Base-by-base conservation (phyloP, 2,113 vertebrate genomes). In the Petromus typicus region DNA sequence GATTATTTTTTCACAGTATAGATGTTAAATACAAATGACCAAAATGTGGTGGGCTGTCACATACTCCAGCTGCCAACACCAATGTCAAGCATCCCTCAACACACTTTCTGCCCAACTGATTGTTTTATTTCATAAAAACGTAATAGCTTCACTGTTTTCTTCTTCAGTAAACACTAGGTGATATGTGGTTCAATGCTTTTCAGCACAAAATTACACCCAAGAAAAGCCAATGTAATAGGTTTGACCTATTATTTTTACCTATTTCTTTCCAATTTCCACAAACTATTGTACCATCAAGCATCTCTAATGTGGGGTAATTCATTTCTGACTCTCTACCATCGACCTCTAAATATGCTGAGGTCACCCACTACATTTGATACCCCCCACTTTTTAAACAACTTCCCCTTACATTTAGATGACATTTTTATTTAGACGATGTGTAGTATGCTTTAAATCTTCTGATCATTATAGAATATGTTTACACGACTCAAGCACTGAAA, bases 201-300 rank as follows among this genome's bases (percentile, higher is more conserved):
- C 79, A 96, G 86, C 43, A 96, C 57, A 96, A 94, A 97, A 98
- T 97, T 96, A 97, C 90, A 69, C 93, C 0, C 3, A 96, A 97
- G 80, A 34, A 97, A 97, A 94, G 92, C 83, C 91, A 95, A 27
- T 76, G 95, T 97, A 98, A 97, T 5, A 97, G 95, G 54, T 82
- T 98, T 97, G 93, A 95, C 91, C 96, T 91, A 93, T 96, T 98
- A 94, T 97, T 96, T 96, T 97, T 89, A 97, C 80, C 86, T 94
- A 93, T 96, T 98, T 98, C 96, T 93, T 97, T 96, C 84, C 96
- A 97, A 73, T 97, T 98, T 97, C 95, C 94, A 97, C 93, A 96
- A 95, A 45, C 67, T 34, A 94, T 85, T 95, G 69, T 45, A 94
- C 48, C 82, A 97, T 73, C 85, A 89, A 95, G 94, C 73, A 96